Evolutionary conservation across 2,797 vertebrate species (phyloP).

Genomic region (Ceyx erithaca): DNA sequence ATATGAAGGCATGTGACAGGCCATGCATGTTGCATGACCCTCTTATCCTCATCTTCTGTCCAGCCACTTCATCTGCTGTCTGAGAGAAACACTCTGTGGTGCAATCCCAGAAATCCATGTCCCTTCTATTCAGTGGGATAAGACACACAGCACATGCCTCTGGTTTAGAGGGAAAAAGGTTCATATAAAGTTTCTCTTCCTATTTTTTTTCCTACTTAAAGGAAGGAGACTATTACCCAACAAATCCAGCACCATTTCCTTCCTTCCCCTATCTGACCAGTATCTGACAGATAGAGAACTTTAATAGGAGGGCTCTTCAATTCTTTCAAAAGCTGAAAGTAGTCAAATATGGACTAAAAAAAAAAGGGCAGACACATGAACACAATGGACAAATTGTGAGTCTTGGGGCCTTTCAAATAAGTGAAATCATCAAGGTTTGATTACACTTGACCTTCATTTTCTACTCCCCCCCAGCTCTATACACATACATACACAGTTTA

Average conservation of each 20-base stretch:
- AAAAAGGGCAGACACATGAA: neutral
- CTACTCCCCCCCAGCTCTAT: neutral
- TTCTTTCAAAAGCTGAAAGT: neutral
- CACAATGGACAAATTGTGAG: neutral
- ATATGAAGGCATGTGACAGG: neutral
- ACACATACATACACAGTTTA: neutral
- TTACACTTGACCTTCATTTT: neutral
- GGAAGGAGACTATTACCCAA: neutral
- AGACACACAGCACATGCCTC: rapidly evolving
- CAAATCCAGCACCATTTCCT: rapidly evolving
- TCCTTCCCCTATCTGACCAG: neutral
- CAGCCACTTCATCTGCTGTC: rapidly evolving
- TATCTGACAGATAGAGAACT: neutral
- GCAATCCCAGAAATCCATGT: neutral
- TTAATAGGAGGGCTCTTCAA: neutral
- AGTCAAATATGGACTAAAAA: neutral
- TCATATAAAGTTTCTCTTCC: neutral
- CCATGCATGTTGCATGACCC: neutral
- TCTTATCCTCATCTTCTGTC: neutral
- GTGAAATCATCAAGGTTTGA: neutral
- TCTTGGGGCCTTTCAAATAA: neutral
- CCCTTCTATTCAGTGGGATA: neutral
- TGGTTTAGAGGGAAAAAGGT: neutral
- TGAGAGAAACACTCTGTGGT: neutral
- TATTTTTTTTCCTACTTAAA: neutral